phyloP scores from a whole-genome alignment of 2,113 vertebrate genomes.

The Lonchura striata region DNA sequence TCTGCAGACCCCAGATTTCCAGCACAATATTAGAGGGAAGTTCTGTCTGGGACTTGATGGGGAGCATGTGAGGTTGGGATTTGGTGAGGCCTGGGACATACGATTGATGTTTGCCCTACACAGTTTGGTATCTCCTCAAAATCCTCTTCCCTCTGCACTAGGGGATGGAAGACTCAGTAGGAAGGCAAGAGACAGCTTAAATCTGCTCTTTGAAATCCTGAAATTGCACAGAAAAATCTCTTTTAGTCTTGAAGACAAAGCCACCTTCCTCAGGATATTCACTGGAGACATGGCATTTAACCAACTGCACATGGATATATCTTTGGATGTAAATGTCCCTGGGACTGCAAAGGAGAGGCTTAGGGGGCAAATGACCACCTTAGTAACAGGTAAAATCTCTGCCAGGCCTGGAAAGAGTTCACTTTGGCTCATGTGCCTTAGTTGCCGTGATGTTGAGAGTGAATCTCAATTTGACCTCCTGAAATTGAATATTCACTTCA shows the following conservation, averaged over 20 bases:
- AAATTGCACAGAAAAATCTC: background rate
- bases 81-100: background rate
- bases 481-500: conserved; percentile 89
- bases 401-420: background rate
- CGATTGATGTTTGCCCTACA: background rate
- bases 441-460: conserved; percentile 63
- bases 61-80: fast-evolving
- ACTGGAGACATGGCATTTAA: background rate
- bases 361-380: background rate
- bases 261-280: background rate
- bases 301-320: background rate
- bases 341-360: background rate
- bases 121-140: background rate
- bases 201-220: background rate
- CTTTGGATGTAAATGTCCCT: background rate
- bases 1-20: background rate
- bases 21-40: background rate
- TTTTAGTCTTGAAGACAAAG: background rate
- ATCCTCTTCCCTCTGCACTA: background rate
- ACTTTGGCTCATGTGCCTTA: conserved; percentile 1
- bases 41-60: background rate
- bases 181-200: background rate
- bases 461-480: conserved; percentile 85
- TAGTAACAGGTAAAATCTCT: background rate
- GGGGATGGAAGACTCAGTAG: no score